Conservation (phyloP, 2,113 vertebrate genomes). For the Atlantisia rogersi region DNA sequence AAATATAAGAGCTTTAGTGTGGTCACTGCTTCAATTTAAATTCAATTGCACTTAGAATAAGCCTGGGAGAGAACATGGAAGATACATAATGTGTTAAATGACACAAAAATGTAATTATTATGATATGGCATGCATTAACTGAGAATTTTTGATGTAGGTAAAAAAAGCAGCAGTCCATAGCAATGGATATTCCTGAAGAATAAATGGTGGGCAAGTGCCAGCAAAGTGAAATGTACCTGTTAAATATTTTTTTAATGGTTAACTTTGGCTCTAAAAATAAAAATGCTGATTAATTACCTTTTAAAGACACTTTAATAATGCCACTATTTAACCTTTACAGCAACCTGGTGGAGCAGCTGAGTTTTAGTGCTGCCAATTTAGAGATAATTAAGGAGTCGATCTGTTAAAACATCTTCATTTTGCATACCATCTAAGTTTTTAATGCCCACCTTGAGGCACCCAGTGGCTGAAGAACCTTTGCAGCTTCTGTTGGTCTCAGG, state of each 20-base stretch:
- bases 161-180: not conserved
- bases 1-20: slow-evolving; percentile 50
- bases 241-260: not conserved
- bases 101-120: slow-evolving; percentile 53
- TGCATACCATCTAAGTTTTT: not conserved
- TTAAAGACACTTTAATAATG: slow-evolving; percentile 42
- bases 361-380: slow-evolving; percentile 7
- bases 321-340: slow-evolving; percentile 36
- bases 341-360: not conserved
- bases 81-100: slow-evolving; percentile 43
- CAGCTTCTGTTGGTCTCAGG: not conserved
- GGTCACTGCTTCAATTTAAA: slow-evolving; percentile 60
- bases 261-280: slow-evolving; percentile 32
- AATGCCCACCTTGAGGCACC: not conserved
- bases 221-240: not conserved
- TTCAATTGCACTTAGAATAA: slow-evolving; percentile 55
- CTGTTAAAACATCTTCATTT: not conserved
- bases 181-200: not conserved
- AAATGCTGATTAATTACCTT: slow-evolving; percentile 46
- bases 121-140: not conserved
- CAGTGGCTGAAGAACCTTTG: not conserved
- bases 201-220: not conserved
- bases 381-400: slow-evolving; percentile 24
- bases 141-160: not conserved
- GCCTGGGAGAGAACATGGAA: slow-evolving; percentile 49